Evolutionary conservation across 1,140 invertebrate species (phyloP), one percentile per base, ranked within the genome.

Genomic region (Delia radicum): DNA sequence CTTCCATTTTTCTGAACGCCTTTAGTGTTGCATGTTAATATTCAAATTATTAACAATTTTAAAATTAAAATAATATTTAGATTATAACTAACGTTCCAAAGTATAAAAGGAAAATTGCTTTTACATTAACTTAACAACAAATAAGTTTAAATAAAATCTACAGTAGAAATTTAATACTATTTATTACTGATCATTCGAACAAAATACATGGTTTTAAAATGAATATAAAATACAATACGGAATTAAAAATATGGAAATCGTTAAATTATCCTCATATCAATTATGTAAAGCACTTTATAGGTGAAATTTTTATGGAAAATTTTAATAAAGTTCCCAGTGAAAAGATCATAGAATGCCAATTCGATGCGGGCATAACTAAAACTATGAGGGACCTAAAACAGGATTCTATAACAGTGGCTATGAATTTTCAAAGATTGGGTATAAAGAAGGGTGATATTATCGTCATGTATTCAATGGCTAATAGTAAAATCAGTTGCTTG

Each of bases 201-300:
- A n/a, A n/a, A n/a, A n/a, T n/a, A n/a, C n/a, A n/a, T n/a, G n/a
- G n/a, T n/a, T n/a, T n/a, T 42, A 55, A 55, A 24, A 67, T 67
- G n/a, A 67, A 67, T 31, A 31, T 74, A 4, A 21, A 12, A 2
- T 62, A 63, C 26, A 21, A 74, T 74, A 6, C 28, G 3, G 28
- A 74, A 62, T 29, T 18, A 2, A 74, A 74, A 74, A 62, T 74
- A 2, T 74, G 73, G 73, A 74, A 62, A 33, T 33, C 73, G 13
- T n/a, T 33, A 7, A 33, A 74, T 21, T 74, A 74, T 33, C n/a
- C 55, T 6, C 31, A 62, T 74, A 28, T 28, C 0, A 27, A 61
- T 21, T 24, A 27, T 33, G 29, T 62, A 15, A 63, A 63, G n/a
- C 55, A 62, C 3, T 62, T 48, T 29, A 13, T 74, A 13, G 73